These are phyloP conservation scores for Gymnothorax reevesii DNA, from an alignment of 2,797 vertebrate species.

Conservation along the genomic window DNA sequence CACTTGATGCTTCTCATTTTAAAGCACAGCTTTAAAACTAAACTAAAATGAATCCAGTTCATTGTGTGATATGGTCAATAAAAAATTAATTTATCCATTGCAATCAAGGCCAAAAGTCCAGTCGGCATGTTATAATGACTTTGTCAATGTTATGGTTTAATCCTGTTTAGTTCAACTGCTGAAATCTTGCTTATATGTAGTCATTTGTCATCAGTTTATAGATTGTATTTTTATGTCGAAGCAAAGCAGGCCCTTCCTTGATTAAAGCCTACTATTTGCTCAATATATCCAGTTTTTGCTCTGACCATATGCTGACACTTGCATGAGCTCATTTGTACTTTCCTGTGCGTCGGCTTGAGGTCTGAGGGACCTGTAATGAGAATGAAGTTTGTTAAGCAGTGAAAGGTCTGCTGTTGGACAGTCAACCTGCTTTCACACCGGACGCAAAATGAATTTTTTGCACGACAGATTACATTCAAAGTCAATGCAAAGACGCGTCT, in stretches of 20 bases:
- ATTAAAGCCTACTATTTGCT: neutral
- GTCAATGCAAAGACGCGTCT: too few species aligned
- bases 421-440: too few species aligned
- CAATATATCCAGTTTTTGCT: too few species aligned
- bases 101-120: neutral
- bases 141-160: neutral
- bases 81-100: neutral
- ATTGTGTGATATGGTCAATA: neutral
- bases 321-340: too few species aligned
- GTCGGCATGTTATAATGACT: too few species aligned
- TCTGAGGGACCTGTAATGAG: too few species aligned
- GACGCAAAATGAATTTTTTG: too few species aligned
- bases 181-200: neutral
- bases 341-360: too few species aligned
- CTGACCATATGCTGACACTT: too few species aligned
- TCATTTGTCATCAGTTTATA: neutral
- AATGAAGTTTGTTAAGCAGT: too few species aligned
- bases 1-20: neutral
- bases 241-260: neutral
- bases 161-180: neutral
- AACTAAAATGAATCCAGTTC: neutral
- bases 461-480: too few species aligned
- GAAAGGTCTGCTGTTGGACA: too few species aligned
- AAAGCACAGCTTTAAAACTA: neutral
- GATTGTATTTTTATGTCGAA: neutral